A percentile compares a stretch with the other conserved stretches of the same genome.
Evolutionary conservation across 2,113 vertebrate genomes (phyloP).

Genomic region (Brachyhypopomus occidentalis): DNA sequence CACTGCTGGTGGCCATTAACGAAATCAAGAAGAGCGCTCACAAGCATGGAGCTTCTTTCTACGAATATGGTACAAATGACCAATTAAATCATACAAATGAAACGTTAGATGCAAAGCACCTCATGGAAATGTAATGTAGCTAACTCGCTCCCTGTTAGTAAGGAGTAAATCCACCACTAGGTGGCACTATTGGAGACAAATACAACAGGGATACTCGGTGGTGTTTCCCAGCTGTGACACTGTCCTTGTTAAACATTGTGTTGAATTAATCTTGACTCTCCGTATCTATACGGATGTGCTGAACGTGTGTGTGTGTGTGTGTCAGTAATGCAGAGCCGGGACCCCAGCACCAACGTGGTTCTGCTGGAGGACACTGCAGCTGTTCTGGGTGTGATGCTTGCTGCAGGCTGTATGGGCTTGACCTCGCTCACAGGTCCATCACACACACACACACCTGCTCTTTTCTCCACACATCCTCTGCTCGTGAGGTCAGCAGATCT

Average conservation of each 20-base stretch:
- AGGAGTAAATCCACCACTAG: too few relatives aligned
- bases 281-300: neutral
- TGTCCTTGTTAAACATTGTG: too few relatives aligned
- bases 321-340: conserved; percentile 91
- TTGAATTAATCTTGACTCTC: too few relatives aligned
- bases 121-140: too few relatives aligned
- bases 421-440: conserved; percentile 91
- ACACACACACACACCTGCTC: neutral
- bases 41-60: conserved; percentile 85
- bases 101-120: too few relatives aligned
- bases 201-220: too few relatives aligned
- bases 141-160: too few relatives aligned
- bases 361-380: conserved; percentile 94
- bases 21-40: conserved; percentile 90
- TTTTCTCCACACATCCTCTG: neutral
- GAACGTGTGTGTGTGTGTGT: neutral
- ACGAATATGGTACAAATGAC: conserved; percentile 88
- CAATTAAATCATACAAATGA: neutral
- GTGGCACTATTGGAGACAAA: too few relatives aligned
- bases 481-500: too few relatives aligned
- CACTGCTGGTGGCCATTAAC: conserved; percentile 93
- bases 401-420: conserved; percentile 92
- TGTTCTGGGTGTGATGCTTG: conserved; percentile 88
- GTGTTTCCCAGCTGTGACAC: too few relatives aligned
- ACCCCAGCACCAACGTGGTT: conserved; percentile 97